These are phyloP conservation scores for Rhorus exstirpatorius DNA, from an alignment of 2,888 invertebrate species.

Conservation along the genomic window DNA sequence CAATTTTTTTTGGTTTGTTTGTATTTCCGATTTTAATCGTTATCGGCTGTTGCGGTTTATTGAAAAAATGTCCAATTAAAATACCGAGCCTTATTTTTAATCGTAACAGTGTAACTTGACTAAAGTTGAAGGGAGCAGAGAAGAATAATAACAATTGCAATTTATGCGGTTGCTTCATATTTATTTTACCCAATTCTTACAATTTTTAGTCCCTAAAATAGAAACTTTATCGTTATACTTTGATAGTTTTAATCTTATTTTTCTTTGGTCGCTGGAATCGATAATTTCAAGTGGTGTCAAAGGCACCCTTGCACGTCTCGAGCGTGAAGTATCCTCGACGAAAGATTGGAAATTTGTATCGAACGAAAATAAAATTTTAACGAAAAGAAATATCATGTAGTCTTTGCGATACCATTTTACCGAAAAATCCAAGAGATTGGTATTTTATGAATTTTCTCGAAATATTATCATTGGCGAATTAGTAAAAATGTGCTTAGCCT, in stretches of 20 bases:
- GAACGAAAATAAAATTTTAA: conserved; percentile 41
- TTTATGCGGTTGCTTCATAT: conserved; percentile 55
- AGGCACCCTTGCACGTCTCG: neutral
- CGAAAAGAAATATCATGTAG: conserved; percentile 26
- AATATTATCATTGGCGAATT: conserved; percentile 2
- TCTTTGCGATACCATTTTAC: conserved; percentile 18
- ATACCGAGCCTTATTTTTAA: neutral
- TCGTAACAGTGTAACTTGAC: neutral
- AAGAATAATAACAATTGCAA: conserved; percentile 12
- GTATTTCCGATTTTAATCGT: conserved; percentile 21
- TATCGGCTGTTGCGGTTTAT: neutral
- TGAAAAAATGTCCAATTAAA: neutral
- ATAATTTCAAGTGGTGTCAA: conserved; percentile 37
- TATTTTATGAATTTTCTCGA: neutral
- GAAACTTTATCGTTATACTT: conserved; percentile 39
- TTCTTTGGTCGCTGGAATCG: conserved; percentile 50
- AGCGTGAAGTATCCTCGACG: conserved; percentile 19
- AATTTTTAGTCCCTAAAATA: conserved; percentile 59
- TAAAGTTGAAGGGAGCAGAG: neutral
- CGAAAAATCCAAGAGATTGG: neutral
- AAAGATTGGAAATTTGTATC: conserved; percentile 37
- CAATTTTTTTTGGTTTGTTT: neutral
- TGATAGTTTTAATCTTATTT: conserved; percentile 26
- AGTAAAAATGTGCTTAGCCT: too few relatives aligned
- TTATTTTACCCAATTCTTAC: conserved; percentile 62